Percentiles rank a stretch among this genome's conserved stretches.
Evolutionary conservation across 1,140 invertebrate genomes (phyloP).

Genomic region (Agrypnia vestita): DNA sequence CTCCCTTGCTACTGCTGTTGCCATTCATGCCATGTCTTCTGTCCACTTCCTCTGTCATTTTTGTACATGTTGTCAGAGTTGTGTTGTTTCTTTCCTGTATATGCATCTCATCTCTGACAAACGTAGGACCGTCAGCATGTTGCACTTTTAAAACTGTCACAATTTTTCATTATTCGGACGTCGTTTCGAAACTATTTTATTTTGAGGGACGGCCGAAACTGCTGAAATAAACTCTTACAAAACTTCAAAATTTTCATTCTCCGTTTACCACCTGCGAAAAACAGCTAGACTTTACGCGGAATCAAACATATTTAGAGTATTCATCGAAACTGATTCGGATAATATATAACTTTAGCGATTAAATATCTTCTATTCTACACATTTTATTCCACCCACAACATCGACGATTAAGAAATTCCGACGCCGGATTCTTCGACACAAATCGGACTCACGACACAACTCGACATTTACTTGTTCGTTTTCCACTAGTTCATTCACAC

Average conservation of each 20-base stretch:
- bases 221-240: conserved; percentile 35
- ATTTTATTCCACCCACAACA: conserved; percentile 48
- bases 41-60: conserved; percentile 79
- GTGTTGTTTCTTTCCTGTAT: conserved; percentile 73
- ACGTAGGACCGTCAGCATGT: conserved; percentile 41
- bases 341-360: conserved; percentile 42
- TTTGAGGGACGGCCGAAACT: conserved; percentile 26
- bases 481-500: conserved; percentile 74
- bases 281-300: conserved; percentile 49
- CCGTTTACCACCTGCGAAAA: conserved; percentile 50
- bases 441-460: conserved; percentile 71
- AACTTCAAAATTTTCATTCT: conserved; percentile 51
- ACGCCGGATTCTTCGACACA: conserved; percentile 68
- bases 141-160: conserved; percentile 36
- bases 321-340: conserved; percentile 29
- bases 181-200: conserved; percentile 13
- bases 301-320: conserved; percentile 45
- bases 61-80: conserved; percentile 78
- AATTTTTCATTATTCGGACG: conserved; percentile 31
- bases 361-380: conserved; percentile 42
- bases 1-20: conserved; percentile 71
- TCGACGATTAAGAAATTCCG: conserved; percentile 61
- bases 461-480: conserved; percentile 72
- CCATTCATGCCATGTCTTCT: conserved; percentile 78
- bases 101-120: conserved; percentile 72